phyloP scores from a whole-genome alignment of 2,113 vertebrate species.

The Elanus axillaris region DNA sequence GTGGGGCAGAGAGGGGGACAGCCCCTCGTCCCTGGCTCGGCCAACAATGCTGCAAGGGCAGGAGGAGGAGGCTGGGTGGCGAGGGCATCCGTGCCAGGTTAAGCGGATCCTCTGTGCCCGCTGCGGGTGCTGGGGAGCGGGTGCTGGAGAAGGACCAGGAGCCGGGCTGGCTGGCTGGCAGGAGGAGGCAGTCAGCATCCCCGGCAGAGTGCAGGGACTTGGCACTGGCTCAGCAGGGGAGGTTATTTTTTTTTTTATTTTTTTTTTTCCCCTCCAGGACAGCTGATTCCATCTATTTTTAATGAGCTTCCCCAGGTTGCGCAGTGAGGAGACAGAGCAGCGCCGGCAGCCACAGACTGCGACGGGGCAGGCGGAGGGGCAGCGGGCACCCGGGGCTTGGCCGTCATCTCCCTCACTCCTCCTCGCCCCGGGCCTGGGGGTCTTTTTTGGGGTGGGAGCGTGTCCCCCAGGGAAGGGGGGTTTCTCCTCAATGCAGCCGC shows the following conservation, averaged over 20 bases:
- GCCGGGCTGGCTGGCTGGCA: constrained; percentile 40
- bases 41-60: constrained; percentile 59
- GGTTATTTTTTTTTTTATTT: constrained; percentile 38
- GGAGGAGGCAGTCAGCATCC: constrained; percentile 44
- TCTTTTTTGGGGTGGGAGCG: background rate
- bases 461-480: constrained; percentile 41
- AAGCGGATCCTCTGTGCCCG: constrained; percentile 27
- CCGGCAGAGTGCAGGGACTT: background rate
- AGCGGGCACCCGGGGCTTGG: background rate
- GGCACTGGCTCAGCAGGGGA: constrained; percentile 60
- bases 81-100: background rate
- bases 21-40: background rate
- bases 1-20: background rate
- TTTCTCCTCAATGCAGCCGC: constrained; percentile 79
- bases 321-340: constrained; percentile 68
- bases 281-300: constrained; percentile 80
- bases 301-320: constrained; percentile 77
- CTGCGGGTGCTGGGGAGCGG: background rate
- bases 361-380: constrained; percentile 45
- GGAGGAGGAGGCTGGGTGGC: background rate
- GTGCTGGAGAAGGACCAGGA: constrained; percentile 13
- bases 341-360: constrained; percentile 41
- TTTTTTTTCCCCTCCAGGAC: constrained; percentile 34
- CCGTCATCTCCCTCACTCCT: background rate
- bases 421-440: background rate